These are phyloP conservation scores for Strix aluco DNA, from an alignment of 2,113 vertebrate species.

Conservation along the genomic window DNA sequence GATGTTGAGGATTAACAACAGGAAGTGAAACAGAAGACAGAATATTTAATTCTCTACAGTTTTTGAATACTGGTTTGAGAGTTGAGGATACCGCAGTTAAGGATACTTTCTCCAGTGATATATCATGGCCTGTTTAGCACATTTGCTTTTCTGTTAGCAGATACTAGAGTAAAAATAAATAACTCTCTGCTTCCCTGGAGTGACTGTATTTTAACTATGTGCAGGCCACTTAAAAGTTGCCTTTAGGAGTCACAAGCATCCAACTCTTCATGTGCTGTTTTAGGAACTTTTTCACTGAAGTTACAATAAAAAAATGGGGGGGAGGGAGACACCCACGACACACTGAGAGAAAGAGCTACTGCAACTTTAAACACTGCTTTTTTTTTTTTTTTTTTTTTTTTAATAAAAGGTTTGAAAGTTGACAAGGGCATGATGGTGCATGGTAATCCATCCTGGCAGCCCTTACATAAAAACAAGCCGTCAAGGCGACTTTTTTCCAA, in stretches of 20 bases:
- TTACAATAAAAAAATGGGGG: conserved; percentile 1
- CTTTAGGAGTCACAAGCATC: neutral
- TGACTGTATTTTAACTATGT: conserved; percentile 12
- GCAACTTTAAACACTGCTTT: conserved; percentile 74
- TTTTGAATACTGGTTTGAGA: conserved; percentile 75
- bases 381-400: conserved; percentile 66
- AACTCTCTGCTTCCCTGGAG: neutral
- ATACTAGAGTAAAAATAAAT: conserved; percentile 35
- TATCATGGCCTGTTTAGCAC: neutral
- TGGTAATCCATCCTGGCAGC: conserved; percentile 89
- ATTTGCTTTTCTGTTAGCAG: conserved; percentile 37
- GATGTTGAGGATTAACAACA: conserved; percentile 82
- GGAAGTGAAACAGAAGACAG: conserved; percentile 80
- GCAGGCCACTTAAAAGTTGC: conserved; percentile 53
- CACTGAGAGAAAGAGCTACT: conserved; percentile 68
- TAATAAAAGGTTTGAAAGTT: conserved; percentile 84
- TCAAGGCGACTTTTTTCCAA: conserved; percentile 92
- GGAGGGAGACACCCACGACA: neutral
- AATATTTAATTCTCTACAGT: conserved; percentile 81
- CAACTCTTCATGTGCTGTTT: neutral
- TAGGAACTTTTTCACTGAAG: conserved; percentile 57
- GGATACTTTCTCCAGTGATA: conserved; percentile 16
- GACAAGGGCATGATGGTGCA: conserved; percentile 84
- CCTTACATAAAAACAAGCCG: conserved; percentile 95
- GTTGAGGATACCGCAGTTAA: neutral